Base-by-base conservation (phyloP, 2,888 invertebrate species). In the Zhuqinia jingwanae region DNA sequence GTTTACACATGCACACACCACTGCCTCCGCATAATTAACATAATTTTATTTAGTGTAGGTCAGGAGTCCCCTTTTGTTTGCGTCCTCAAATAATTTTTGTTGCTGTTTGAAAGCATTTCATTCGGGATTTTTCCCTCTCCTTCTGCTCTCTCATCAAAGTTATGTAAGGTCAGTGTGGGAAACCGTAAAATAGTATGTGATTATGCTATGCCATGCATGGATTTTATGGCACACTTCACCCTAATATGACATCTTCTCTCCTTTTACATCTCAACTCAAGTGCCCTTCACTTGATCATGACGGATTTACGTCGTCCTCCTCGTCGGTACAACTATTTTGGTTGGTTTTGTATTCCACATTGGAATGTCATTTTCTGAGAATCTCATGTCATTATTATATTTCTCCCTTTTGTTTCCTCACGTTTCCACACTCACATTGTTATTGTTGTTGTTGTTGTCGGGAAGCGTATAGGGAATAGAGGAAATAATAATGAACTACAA, bases 91-190 rank as follows among this genome's bases (percentile, higher is more conserved):
- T n/a, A n/a, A n/a, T n/a, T n/a, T n/a, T n/a, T n/a, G n/a, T n/a
- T n/a, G n/a, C n/a, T n/a, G n/a, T n/a, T n/a, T n/a, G 17, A 56
- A 56, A 56, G 17, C 6, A n/a, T n/a, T n/a, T n/a, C n/a, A n/a
- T n/a, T n/a, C n/a, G n/a, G n/a, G n/a, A n/a, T n/a, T n/a, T n/a
- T n/a, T n/a, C n/a, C n/a, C n/a, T n/a, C n/a, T n/a, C n/a, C n/a
- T n/a, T n/a, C n/a, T n/a, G n/a, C n/a, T n/a, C n/a, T n/a, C n/a
- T n/a, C n/a, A n/a, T n/a, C n/a, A n/a, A n/a, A n/a, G 56, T 85
- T 85, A 75, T 65, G 63, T 22, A 47, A 79, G 85, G 85, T 85
- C 80, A 85, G 85, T 85, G 75, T 80, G 80, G 73, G 85, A 75
- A 80, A 3, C 10, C 45, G n/a, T 42, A 68, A 15, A 77, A 42